These are phyloP conservation scores for Lumbricus terrestris DNA, from an alignment of 2,888 invertebrate species.

Conservation along the genomic window DNA sequence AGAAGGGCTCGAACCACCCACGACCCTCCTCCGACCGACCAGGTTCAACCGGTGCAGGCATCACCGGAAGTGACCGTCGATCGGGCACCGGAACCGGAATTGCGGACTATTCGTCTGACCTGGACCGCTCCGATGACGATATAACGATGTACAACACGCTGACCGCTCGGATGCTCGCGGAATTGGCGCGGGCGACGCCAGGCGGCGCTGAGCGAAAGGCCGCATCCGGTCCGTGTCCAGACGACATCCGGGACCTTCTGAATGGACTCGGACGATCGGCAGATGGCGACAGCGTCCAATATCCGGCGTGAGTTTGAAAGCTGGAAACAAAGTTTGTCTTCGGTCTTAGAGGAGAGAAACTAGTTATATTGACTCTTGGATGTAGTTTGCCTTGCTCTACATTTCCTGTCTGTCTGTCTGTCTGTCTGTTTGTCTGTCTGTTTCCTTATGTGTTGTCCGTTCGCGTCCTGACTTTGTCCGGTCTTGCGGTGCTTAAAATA, in stretches of 20 bases:
- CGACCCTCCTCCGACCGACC: not conserved
- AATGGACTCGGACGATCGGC: not conserved
- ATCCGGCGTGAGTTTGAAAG: slow-evolving; percentile 3
- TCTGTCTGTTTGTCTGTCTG: too few species aligned
- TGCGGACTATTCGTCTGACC: not conserved
- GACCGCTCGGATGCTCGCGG: not conserved
- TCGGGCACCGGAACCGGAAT: slow-evolving; percentile 6
- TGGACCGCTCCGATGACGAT: not conserved
- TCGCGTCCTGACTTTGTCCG: too few species aligned
- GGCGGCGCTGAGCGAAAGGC: not conserved
- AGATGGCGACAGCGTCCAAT: not conserved
- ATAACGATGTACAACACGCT: not conserved
- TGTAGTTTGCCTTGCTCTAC: not conserved
- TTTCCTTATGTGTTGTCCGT: not conserved
- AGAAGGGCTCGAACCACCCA: not conserved
- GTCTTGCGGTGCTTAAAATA: too few species aligned
- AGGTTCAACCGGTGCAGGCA: not conserved
- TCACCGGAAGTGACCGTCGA: not conserved
- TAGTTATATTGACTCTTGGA: not conserved
- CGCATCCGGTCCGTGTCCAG: slow-evolving; percentile 8
- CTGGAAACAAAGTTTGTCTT: not conserved
- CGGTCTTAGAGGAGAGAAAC: not conserved
- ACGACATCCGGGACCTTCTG: slow-evolving; percentile 16
- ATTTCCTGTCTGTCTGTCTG: not conserved
- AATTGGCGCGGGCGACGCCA: not conserved